phyloP scores from a whole-genome alignment of 2,113 vertebrate species.

The Otocyon megalotis region DNA sequence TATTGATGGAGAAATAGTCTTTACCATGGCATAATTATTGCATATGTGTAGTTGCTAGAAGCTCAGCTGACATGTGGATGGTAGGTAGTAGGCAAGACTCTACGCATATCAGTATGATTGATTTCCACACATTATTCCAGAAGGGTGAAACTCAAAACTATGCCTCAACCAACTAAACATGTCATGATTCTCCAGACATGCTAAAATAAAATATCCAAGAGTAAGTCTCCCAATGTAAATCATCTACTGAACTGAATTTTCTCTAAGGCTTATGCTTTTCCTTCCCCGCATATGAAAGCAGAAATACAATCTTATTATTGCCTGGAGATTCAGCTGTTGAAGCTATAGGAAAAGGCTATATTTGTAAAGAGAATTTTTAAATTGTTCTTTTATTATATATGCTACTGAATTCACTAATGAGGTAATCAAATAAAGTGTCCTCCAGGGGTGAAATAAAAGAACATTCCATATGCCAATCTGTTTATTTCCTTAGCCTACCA shows the following conservation, averaged over 20 bases:
- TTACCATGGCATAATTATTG: not conserved
- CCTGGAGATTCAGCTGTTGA: conserved; percentile 44
- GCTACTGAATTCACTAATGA: conserved; percentile 61
- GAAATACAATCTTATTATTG: conserved; percentile 34
- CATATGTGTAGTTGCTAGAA: not conserved
- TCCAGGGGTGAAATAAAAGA: conserved; percentile 77
- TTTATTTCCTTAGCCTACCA: conserved; percentile 70
- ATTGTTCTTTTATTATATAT: conserved; percentile 50
- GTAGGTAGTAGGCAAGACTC: not conserved
- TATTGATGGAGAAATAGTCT: not conserved
- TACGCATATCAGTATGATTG: not conserved
- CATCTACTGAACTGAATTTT: not conserved
- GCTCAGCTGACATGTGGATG: not conserved
- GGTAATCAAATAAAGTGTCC: conserved; percentile 68
- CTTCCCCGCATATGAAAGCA: conserved; percentile 2
- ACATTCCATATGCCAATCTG: conserved; percentile 68
- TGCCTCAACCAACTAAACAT: not conserved
- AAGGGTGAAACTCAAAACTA: not conserved
- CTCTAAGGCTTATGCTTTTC: not conserved
- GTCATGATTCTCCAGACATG: not conserved
- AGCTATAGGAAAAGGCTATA: conserved; percentile 35
- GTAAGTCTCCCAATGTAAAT: not conserved
- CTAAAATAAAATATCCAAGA: not conserved
- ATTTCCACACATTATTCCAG: not conserved
- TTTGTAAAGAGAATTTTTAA: conserved; percentile 71